These are phyloP conservation scores for Quadroppia sp. DNA, from an alignment of 2,888 invertebrate genomes.

Conservation along the genomic window DNA sequence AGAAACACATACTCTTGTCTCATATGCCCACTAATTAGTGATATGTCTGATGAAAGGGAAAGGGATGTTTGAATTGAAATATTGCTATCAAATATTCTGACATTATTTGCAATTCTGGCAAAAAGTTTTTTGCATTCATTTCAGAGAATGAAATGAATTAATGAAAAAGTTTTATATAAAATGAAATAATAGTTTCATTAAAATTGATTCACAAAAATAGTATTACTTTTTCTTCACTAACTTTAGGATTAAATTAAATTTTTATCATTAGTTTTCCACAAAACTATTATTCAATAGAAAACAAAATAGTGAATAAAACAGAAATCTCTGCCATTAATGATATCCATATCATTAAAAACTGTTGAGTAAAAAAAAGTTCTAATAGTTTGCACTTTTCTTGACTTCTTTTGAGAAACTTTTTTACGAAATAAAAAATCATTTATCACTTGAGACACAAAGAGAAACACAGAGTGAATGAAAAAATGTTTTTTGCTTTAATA, in stretches of 20 bases:
- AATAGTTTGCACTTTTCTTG: neutral
- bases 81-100: neutral
- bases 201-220: neutral
- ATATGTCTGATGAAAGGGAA: neutral
- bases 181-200: neutral
- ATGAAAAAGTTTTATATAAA: neutral
- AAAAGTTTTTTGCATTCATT: no score
- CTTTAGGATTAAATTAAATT: neutral
- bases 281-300: neutral
- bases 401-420: neutral
- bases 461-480: neutral
- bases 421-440: neutral
- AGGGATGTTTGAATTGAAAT: neutral
- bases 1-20: neutral
- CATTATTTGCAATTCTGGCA: no score
- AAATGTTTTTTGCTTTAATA: neutral
- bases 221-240: neutral
- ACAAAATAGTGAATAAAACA: neutral
- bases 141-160: neutral
- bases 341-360: neutral
- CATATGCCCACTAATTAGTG: neutral
- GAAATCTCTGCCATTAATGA: neutral
- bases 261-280: neutral
- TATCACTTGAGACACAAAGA: neutral
- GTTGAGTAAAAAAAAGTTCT: neutral